phyloP scores from a whole-genome alignment of 2,888 invertebrate species.

The Zygogramma bicolorata region DNA sequence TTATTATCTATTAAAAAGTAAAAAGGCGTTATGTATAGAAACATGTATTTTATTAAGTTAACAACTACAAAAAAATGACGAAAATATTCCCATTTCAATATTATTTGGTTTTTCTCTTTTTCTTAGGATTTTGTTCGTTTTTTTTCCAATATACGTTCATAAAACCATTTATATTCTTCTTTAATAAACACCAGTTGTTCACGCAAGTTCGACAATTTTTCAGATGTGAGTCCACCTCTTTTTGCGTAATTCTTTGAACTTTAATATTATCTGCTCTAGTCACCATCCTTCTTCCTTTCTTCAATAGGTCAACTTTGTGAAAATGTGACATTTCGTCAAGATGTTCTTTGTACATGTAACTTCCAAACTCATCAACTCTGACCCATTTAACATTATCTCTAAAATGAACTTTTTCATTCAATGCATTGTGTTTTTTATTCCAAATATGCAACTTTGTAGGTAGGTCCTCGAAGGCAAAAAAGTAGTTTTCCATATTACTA shows the following conservation, averaged over 20 bases:
- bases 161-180: background rate
- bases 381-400: background rate
- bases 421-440: background rate
- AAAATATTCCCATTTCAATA: background rate
- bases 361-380: too few relatives aligned
- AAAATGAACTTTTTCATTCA: background rate
- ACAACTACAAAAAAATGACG: background rate
- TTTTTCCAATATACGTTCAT: background rate
- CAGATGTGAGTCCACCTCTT: too few relatives aligned
- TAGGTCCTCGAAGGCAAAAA: background rate
- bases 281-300: slow-evolving; percentile 14
- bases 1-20: background rate
- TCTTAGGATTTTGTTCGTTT: background rate
- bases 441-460: background rate
- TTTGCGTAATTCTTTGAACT: slow-evolving; percentile 16
- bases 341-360: slow-evolving; percentile 17
- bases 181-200: too few relatives aligned
- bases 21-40: background rate
- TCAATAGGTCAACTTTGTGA: slow-evolving; percentile 23
- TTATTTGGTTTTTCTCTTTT: background rate
- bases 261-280: slow-evolving; percentile 14
- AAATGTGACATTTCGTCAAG: slow-evolving; percentile 16
- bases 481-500: background rate
- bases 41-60: background rate
- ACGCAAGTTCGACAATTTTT: too few relatives aligned